phyloP scores from a whole-genome alignment of 2,113 vertebrate species.

The Platichthys flesus region DNA sequence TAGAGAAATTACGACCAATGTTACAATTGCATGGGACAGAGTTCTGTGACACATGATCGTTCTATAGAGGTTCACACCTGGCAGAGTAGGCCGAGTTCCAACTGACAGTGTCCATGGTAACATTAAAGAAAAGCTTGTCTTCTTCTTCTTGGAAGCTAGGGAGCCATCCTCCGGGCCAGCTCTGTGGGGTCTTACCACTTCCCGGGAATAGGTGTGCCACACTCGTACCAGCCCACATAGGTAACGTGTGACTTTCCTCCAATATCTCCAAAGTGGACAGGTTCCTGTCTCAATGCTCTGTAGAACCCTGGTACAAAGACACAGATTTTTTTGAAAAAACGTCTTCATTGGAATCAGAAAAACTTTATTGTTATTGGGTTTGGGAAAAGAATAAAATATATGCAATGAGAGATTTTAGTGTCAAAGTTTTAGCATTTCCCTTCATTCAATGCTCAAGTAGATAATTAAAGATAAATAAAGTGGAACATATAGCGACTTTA shows the following conservation, averaged over 20 bases:
- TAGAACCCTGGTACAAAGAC: conserved; percentile 86
- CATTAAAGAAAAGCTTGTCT: conserved; percentile 36
- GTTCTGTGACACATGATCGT: conserved; percentile 75
- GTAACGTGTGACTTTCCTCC: conserved; percentile 91
- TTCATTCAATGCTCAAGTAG: too few species aligned
- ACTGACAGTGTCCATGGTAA: conserved; percentile 57
- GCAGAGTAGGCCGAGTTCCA: conserved; percentile 48
- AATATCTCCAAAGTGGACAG: conserved; percentile 93
- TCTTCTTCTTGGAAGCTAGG: conserved; percentile 19
- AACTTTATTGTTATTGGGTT: too few species aligned
- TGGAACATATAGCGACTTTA: too few species aligned
- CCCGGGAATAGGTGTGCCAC: conserved; percentile 94
- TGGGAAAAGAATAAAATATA: too few species aligned
- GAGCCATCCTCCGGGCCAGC: conserved; percentile 28
- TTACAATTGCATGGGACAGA: conserved; percentile 76
- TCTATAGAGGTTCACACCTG: conserved; percentile 69
- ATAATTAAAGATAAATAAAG: too few species aligned
- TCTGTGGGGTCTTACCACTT: conserved; percentile 88
- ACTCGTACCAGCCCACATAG: conserved; percentile 97
- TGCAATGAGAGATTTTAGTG: too few species aligned
- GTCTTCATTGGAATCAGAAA: not conserved
- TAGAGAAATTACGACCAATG: conserved; percentile 82
- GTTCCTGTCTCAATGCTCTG: conserved; percentile 94
- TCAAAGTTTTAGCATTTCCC: too few species aligned
- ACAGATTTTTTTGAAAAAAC: not conserved